Base-by-base conservation (phyloP, 2,113 vertebrate genomes). In the Pollimyrus isidori region DNA sequence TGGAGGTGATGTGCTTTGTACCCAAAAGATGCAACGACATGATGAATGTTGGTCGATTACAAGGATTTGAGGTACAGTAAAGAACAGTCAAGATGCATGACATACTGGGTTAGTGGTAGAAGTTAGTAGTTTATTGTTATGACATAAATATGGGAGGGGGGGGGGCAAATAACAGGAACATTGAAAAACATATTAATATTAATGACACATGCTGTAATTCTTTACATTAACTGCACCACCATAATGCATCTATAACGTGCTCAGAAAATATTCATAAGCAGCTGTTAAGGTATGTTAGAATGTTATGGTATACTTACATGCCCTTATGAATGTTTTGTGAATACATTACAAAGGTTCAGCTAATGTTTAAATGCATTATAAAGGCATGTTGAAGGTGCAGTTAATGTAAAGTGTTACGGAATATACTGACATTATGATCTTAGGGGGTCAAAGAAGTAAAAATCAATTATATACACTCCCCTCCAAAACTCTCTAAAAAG, bases 11-110 rank as follows among this genome's bases (percentile, higher is more conserved):
- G 96, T 97, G 97, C 90, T 97, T 97, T 15, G 97, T 98, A 89
- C 97, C 97, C 86, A 97, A 97, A 91, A 96, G 96, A 87, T 98
- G 97, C 89, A 97, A 98, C 15, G 97, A 98, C 89, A 98, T 97
- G 97, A 97, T 98, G 97, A 97, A 97, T 42, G 95, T 98, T 88
- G 97, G 97, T 49, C 94, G 97, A 48, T 96, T 98, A 10, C 97
- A 97, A 89, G 97, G 97, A 21, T 98, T 98, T 92, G 97, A 97
- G 96, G 97, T 97, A 95, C 90, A 86, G 26, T 97, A 95, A 90
- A 86, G 26, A 39, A 62, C 86, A n/a, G 11, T 87, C 4, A n/a
- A n/a, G 50, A 50, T 35, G 17, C 4, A 39, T 87, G 10, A 53
- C 15, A 6, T 6, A 56, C 3, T 30, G 17, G 21, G 9, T 50